Percentiles rank a stretch among this genome's conserved stretches.
Evolutionary conservation across 1,140 invertebrate genomes (phyloP).

Genomic region (Melanaphis sacchari): DNA sequence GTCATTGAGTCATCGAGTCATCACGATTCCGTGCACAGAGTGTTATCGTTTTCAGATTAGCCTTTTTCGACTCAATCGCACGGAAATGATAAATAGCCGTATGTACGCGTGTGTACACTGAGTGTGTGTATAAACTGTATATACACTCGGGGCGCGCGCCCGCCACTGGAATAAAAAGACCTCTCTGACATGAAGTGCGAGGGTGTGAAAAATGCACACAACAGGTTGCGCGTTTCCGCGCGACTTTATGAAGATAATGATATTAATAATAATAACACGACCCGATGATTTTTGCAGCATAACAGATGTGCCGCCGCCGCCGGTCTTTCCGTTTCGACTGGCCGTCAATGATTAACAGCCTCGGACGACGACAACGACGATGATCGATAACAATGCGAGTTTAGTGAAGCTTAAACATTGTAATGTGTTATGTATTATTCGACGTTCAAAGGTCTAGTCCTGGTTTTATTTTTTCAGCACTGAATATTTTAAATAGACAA

Average conservation of each 20-base stretch:
- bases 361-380: conserved; percentile 30
- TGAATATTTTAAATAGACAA: conserved; percentile 49
- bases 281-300: conserved; percentile 45
- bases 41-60: conserved; percentile 56
- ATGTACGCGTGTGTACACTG: background rate
- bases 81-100: conserved; percentile 55
- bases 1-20: conserved; percentile 50
- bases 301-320: conserved; percentile 46
- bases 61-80: conserved; percentile 50
- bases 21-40: background rate
- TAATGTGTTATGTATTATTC: conserved; percentile 38
- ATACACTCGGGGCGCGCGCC: conserved; percentile 11
- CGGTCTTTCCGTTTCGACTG: conserved; percentile 31
- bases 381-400: conserved; percentile 52
- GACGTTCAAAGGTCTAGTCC: background rate
- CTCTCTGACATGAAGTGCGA: background rate
- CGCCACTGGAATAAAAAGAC: conserved; percentile 30
- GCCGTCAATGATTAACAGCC: conserved; percentile 54
- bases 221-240: conserved; percentile 52
- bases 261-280: conserved; percentile 58
- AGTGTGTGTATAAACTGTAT: background rate
- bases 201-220: conserved; percentile 50
- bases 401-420: conserved; percentile 47
- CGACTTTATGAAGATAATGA: conserved; percentile 51
- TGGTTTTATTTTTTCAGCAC: background rate